Evolutionary conservation across 2,113 vertebrate species (phyloP).

Genomic region (Phaetusa simplex): DNA sequence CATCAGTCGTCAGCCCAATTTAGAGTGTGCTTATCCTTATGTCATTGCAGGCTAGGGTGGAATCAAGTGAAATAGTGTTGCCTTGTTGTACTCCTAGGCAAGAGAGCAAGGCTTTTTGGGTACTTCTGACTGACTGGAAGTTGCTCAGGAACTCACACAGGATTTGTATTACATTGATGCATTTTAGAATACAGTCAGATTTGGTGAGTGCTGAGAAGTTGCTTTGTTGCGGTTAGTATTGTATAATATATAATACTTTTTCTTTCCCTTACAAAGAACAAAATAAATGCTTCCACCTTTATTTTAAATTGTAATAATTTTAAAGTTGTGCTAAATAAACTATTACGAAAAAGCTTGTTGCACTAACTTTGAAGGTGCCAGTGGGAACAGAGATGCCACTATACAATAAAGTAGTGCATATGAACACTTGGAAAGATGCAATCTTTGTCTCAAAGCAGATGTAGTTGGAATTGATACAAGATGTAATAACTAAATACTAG

Average conservation of each 20-base stretch:
- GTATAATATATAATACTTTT: background rate
- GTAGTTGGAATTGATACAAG: background rate
- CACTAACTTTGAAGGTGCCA: background rate
- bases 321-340: background rate
- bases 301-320: background rate
- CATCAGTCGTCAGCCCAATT: background rate
- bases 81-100: background rate
- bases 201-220: background rate
- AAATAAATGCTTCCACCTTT: background rate
- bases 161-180: background rate
- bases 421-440: background rate
- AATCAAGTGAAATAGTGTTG: background rate
- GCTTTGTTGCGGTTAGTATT: background rate
- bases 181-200: background rate
- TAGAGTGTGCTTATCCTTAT: background rate
- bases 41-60: background rate
- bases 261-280: background rate
- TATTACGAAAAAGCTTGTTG: background rate
- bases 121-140: background rate
- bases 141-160: background rate
- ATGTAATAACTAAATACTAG: background rate
- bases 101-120: background rate
- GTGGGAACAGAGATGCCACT: background rate
- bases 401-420: background rate
- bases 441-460: background rate